Conservation (phyloP, 2,888 invertebrate species). For the Baronia brevicornis region DNA sequence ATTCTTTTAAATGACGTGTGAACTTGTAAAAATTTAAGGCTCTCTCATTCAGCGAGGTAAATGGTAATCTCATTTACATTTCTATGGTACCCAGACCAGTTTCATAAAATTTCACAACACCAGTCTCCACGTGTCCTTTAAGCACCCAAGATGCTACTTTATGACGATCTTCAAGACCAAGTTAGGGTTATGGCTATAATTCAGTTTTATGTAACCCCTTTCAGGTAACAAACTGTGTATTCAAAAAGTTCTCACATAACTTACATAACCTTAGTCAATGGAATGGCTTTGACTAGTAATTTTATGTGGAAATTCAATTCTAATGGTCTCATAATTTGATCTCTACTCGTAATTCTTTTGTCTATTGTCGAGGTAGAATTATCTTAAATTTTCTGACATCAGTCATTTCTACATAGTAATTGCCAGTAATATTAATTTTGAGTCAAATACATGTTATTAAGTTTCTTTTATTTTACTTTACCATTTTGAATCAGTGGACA, state of each 20-base stretch:
- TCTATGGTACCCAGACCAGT: constrained; percentile 57
- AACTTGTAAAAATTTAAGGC: constrained; percentile 16
- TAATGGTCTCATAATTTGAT: constrained; percentile 21
- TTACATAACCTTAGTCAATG: constrained; percentile 33
- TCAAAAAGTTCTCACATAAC: constrained; percentile 58
- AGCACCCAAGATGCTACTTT: constrained; percentile 65
- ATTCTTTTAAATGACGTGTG: constrained; percentile 4
- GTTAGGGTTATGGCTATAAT: constrained; percentile 70
- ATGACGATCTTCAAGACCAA: constrained; percentile 63
- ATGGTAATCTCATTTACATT: constrained; percentile 54
- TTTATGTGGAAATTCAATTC: constrained; percentile 22
- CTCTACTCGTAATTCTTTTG: constrained; percentile 41
- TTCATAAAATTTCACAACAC: constrained; percentile 69
- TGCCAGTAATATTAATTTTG: too few relatives aligned
- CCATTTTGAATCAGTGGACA: too few relatives aligned
- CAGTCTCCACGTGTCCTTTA: constrained; percentile 59
- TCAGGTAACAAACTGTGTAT: constrained; percentile 66
- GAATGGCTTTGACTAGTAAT: constrained; percentile 19
- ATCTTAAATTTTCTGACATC: constrained; percentile 21
- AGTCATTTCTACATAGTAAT: too few relatives aligned
- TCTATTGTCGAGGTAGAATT: constrained; percentile 32
- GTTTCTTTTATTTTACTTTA: too few relatives aligned
- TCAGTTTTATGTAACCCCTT: constrained; percentile 72
- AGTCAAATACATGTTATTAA: too few relatives aligned
- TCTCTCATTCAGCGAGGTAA: constrained; percentile 27